These are phyloP conservation scores for Xerus rutilus DNA, from an alignment of 2,797 vertebrate genomes.

Conservation along the genomic window DNA sequence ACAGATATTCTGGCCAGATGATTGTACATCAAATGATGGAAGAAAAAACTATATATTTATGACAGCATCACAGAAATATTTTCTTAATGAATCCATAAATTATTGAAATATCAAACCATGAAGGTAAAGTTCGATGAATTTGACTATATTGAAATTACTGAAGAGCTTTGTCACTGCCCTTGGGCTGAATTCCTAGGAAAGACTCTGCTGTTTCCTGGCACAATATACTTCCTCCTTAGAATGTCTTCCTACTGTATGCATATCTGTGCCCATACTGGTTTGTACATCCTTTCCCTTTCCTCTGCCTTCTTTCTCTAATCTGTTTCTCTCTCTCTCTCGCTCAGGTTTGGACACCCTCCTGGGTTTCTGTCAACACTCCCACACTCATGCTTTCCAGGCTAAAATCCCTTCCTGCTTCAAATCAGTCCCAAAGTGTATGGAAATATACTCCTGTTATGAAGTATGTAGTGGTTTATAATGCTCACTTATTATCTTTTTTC, in stretches of 20 bases:
- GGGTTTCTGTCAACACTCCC: neutral
- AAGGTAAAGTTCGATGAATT: neutral
- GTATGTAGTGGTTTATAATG: neutral
- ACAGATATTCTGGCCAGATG: neutral
- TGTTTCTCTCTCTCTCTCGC: neutral
- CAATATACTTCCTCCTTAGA: neutral
- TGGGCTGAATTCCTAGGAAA: neutral
- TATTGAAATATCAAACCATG: neutral
- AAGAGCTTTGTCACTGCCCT: neutral
- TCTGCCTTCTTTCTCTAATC: neutral
- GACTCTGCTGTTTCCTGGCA: neutral
- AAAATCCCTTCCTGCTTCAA: neutral
- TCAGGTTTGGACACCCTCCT: neutral
- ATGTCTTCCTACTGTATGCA: neutral
- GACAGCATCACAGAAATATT: neutral
- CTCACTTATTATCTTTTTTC: neutral
- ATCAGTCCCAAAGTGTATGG: neutral
- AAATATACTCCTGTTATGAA: neutral
- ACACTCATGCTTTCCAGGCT: too few relatives aligned
- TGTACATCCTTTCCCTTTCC: neutral
- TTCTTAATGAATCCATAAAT: neutral
- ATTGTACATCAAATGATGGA: neutral
- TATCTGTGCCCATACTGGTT: neutral
- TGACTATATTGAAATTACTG: neutral
- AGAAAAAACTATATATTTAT: neutral